phyloP scores from a whole-genome alignment of 2,797 vertebrate genomes.

The Cephalopachus bancanus region DNA sequence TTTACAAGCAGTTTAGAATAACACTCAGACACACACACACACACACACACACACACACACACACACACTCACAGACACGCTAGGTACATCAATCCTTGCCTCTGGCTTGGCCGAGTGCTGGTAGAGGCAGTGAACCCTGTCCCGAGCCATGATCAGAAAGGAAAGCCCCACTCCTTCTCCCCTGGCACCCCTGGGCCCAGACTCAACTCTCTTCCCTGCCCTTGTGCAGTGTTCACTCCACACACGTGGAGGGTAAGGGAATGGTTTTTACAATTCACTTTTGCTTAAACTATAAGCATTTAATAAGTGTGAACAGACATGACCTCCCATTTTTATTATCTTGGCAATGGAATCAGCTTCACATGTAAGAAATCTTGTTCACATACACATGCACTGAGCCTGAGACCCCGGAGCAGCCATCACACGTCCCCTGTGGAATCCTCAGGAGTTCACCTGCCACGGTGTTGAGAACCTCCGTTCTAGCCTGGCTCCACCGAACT shows the following conservation, averaged over 20 bases:
- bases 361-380: slow-evolving; percentile 76
- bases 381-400: slow-evolving; percentile 70
- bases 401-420: slow-evolving; percentile 86
- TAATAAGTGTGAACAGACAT: slow-evolving; percentile 71
- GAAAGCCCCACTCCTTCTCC: slow-evolving; percentile 65
- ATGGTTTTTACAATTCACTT: slow-evolving; percentile 68
- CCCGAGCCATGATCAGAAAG: slow-evolving; percentile 81
- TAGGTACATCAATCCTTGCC: slow-evolving; percentile 84
- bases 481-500: slow-evolving; percentile 72
- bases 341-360: slow-evolving; percentile 81
- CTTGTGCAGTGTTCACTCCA: slow-evolving; percentile 81
- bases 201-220: slow-evolving; percentile 63
- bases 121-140: slow-evolving; percentile 86
- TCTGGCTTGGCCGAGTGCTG: slow-evolving; percentile 89
- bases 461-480: slow-evolving; percentile 79
- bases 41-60: slow-evolving; percentile 79
- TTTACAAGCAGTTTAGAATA: slow-evolving; percentile 90
- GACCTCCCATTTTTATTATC: slow-evolving; percentile 44
- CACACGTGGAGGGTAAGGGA: slow-evolving; percentile 57
- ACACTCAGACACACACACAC: slow-evolving; percentile 85
- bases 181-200: not conserved
- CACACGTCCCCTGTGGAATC: slow-evolving; percentile 55
- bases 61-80: slow-evolving; percentile 80
- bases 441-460: slow-evolving; percentile 61
- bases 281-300: slow-evolving; percentile 72